Conservation (phyloP, 2,888 invertebrate genomes). For the Imbricaverruca yamaguchii region DNA sequence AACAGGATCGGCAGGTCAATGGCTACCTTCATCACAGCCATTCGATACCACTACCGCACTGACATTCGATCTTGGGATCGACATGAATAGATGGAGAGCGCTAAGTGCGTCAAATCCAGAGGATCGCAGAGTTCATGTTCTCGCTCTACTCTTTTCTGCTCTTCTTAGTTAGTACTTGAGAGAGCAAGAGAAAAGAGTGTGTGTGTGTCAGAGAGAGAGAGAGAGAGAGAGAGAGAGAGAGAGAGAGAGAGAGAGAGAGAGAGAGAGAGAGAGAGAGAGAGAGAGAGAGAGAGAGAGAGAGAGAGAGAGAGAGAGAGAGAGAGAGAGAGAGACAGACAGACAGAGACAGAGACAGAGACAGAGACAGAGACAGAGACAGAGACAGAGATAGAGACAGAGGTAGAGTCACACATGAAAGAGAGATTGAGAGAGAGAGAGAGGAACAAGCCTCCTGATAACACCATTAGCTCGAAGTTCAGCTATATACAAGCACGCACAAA, state of each 20-base stretch:
- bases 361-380: slow-evolving; percentile 2
- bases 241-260: background rate
- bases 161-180: too few species aligned
- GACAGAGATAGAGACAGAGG: background rate
- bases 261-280: background rate
- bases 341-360: background rate
- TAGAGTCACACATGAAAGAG: background rate
- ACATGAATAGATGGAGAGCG: too few species aligned
- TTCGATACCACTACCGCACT: too few species aligned
- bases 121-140: too few species aligned
- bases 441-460: background rate
- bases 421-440: background rate
- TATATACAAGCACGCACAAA: background rate
- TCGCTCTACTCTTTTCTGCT: too few species aligned
- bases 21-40: too few species aligned
- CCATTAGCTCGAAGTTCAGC: background rate
- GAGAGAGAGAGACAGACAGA: too few species aligned
- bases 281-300: background rate
- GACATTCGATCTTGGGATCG: too few species aligned
- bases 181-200: too few species aligned
- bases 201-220: background rate
- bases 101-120: too few species aligned
- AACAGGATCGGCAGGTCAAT: too few species aligned
- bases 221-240: background rate
- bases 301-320: too few species aligned